Conservation (phyloP, 1,140 invertebrate species). For the Neodiprion pinetum region DNA sequence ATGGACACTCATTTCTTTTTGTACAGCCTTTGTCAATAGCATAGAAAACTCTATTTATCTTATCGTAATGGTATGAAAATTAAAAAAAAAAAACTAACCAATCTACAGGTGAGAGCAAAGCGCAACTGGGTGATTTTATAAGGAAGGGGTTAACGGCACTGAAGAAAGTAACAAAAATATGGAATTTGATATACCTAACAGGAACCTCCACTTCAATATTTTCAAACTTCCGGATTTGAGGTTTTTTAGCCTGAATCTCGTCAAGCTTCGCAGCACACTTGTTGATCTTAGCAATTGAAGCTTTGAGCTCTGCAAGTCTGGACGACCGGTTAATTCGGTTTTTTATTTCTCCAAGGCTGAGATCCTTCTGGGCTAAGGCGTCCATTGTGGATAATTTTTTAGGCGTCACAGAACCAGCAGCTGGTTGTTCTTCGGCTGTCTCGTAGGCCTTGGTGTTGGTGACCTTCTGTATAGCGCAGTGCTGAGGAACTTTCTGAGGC, state of each 20-base stretch:
- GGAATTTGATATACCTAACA: conserved; percentile 64
- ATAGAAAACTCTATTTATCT: too few relatives aligned
- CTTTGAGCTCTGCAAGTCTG: conserved; percentile 71
- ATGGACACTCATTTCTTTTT: conserved; percentile 28
- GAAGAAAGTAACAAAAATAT: conserved; percentile 6
- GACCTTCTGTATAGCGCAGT: not conserved
- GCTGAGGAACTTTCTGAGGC: conserved; percentile 28
- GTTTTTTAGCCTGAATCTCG: conserved; percentile 52
- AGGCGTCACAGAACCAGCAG: conserved; percentile 41
- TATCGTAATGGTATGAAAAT: too few relatives aligned
- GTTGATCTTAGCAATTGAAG: conserved; percentile 66
- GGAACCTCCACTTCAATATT: conserved; percentile 77
- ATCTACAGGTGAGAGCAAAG: too few relatives aligned
- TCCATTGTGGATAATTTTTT: conserved; percentile 57
- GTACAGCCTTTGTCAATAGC: too few relatives aligned
- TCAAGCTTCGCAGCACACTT: conserved; percentile 62
- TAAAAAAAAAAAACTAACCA: too few relatives aligned
- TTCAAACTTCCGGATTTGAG: conserved; percentile 73
- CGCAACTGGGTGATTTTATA: too few relatives aligned
- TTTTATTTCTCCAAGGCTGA: conserved; percentile 72
- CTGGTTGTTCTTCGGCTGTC: conserved; percentile 19
- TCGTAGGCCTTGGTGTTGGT: conserved; percentile 11
- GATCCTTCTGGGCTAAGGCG: conserved; percentile 60
- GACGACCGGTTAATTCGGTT: conserved; percentile 69
- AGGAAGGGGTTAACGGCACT: not conserved